Conservation (phyloP, 2,113 vertebrate species). For the Anarhynchus alexandrinus region DNA sequence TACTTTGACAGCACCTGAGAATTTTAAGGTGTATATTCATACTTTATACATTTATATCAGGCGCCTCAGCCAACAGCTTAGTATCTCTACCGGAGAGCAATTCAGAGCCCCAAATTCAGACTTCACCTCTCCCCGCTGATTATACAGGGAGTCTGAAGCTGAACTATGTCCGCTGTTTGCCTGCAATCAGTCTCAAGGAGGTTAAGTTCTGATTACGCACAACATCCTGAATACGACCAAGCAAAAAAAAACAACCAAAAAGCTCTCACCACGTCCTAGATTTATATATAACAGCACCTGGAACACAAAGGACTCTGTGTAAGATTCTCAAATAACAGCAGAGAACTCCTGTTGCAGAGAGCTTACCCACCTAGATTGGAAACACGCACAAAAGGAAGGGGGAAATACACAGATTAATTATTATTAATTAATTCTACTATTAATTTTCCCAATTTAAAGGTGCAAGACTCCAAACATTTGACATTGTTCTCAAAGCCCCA, state of each 20-base stretch:
- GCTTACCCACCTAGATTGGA: neutral
- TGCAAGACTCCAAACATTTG: neutral
- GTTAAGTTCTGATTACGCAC: neutral
- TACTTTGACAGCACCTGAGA: neutral
- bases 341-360: neutral
- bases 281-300: neutral
- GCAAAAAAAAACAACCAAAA: neutral
- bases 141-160: neutral
- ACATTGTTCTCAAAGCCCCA: neutral
- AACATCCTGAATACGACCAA: neutral
- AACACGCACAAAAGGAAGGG: rapidly evolving
- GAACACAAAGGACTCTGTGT: neutral
- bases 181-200: neutral
- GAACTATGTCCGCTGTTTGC: neutral
- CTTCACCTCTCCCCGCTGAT: neutral
- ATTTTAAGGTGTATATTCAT: neutral
- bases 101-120: neutral
- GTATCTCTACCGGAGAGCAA: neutral
- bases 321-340: neutral
- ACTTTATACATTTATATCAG: neutral
- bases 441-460: neutral
- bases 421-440: too few relatives aligned
- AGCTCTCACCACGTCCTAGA: neutral
- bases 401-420: neutral
- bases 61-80: neutral